Evolutionary conservation across 2,888 invertebrate genomes (phyloP), one percentile per base, ranked within the genome.

Genomic region (Cheilosia soror): DNA sequence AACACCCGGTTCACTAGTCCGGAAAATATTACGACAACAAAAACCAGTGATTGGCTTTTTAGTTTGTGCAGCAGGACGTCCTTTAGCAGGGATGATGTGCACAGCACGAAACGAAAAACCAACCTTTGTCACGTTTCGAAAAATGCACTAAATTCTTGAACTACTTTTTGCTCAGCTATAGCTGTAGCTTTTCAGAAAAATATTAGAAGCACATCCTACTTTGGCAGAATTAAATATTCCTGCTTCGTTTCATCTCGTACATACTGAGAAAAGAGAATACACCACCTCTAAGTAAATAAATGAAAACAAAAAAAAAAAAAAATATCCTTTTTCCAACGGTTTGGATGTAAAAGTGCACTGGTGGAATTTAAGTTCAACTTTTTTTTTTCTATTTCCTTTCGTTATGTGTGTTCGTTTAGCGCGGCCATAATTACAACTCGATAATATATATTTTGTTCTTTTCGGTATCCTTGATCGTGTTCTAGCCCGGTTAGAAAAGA

Each of bases 191-290:
- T 33, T 51, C 33, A 49, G 9, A 4, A 49, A 63, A 65, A 72
- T 71, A 65, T 71, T 79, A 44, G 55, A 73, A 63, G 68, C 68
- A 73, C 72, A 78, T 68, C 68, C 57, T 63, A 73, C 78, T 83
- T 73, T 51, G 58, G 42, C 13, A 20, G 78, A 78, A 83, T 83
- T 78, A 78, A 78, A 84, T 84, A 80, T 84, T 84, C 80, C 60
- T 15, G 66, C 29, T 71, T 76, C 79, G 79, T 80, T 80, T 71
- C 75, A 60, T 75, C 42, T 66, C 44, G 51, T 51, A 44, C 65
- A 69, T 57, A 71, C 53, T 20, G 20, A 20, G 20, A 20, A 20
- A 20, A 71, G 15, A 49, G 25, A 31, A 44, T 40, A 63, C 49
- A 57, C 42, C 44, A 57, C 53, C 42, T 51, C 58, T 37, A 65